Conservation (phyloP, 1,140 invertebrate genomes). For the Dinoponera quadriceps region DNA sequence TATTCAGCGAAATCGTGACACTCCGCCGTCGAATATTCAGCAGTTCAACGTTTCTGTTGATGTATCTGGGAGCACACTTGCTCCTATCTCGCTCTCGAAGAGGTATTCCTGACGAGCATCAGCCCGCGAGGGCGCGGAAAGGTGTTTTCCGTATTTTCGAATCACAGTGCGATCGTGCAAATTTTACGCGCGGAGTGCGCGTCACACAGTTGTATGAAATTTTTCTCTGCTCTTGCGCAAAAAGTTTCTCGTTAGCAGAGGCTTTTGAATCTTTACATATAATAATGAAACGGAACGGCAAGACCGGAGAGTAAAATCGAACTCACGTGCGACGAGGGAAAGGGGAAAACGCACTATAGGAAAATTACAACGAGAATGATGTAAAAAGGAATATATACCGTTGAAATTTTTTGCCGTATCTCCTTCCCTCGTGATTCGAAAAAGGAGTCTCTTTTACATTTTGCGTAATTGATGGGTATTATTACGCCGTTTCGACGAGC, state of each 20-base stretch:
- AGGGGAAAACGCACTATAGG: not conserved
- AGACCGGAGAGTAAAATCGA: not conserved
- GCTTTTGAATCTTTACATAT: not conserved
- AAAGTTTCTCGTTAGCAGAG: conserved; percentile 25
- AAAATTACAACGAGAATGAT: conserved; percentile 6
- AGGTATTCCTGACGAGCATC: not conserved
- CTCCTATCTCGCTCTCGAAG: no score
- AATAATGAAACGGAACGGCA: conserved; percentile 26
- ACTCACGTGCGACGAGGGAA: not conserved
- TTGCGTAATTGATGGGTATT: conserved; percentile 20
- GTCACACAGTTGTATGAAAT: not conserved
- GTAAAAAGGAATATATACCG: conserved; percentile 21
- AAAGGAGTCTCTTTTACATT: conserved; percentile 14
- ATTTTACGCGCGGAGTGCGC: not conserved
- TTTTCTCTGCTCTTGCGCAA: not conserved
- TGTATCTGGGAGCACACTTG: conserved; percentile 22
- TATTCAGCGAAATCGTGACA: conserved; percentile 55
- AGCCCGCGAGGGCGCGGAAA: no score
- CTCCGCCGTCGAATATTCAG: conserved; percentile 54
- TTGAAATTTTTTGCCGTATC: not conserved
- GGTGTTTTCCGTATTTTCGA: not conserved
- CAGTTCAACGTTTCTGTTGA: conserved; percentile 39
- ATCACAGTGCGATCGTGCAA: not conserved
- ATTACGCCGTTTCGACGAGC: conserved; percentile 20
- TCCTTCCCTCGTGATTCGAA: not conserved